Evolutionary conservation across 1,140 invertebrate species (phyloP), one percentile per base, ranked within the genome.

Genomic region (Harlomillsia oculata): DNA sequence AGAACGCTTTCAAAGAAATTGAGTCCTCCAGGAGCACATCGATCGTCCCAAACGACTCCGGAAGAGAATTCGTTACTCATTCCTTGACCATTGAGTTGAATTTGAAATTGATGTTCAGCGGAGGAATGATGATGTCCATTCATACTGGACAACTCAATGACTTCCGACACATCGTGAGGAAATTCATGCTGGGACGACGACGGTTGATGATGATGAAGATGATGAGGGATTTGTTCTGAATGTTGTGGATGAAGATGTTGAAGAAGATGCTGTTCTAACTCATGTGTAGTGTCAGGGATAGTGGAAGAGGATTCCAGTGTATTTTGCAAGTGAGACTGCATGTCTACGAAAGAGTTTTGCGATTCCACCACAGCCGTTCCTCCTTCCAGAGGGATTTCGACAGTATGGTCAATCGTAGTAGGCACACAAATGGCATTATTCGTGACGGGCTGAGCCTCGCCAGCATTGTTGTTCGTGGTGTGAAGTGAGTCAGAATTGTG

Each of bases 1-100:
- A 58, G 43, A 18, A 50, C 56, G 45, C 32, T 52, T 29, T 58
- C 56, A 20, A 58, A 37, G 26, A 58, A 58, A 29, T 43, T 58
- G 29, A 58, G 40, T 21, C 48, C 34, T 23, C n/a, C 21, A 11
- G 16, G 8, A 29, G 18, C 32, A 23, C 18, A 26, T 8, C 55
- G 14, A 25, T 57, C 55, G 36, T 57, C 55, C 55, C 55, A 52
- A 8, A 37, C 32, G 20, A 52, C 34, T 11, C 8, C 5, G 5
- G 34, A 39, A 2, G 34, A 36, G n/a, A 37, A 32, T 5, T 40
- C 32, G n/a, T 26, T 40, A n/a, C 28, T 14, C 23, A 18, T n/a
- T 20, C 28, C n/a, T 9, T 53, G 37, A 23, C 34, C 26, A 16
- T 37, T 44, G 6, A 30, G 16, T 11, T 53, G 51, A 14, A 41